Conservation (phyloP, 2,888 invertebrate species). For the Taphrorychus bicolor region DNA sequence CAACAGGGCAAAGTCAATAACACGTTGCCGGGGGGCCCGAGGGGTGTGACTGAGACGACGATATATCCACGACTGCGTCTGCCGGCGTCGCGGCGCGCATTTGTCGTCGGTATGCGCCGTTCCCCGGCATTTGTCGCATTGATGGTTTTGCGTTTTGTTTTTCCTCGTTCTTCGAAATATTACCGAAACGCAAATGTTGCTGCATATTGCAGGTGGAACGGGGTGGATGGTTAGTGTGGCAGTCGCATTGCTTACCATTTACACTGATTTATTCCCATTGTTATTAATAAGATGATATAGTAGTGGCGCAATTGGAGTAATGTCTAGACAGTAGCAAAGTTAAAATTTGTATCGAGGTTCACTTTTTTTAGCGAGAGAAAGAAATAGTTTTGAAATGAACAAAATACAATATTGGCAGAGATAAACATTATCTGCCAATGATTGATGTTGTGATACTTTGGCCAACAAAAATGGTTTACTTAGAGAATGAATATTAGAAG, state of each 20-base stretch:
- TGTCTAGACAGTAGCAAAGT: no score
- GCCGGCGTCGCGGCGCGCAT: conserved; percentile 20
- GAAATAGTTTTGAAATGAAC: no score
- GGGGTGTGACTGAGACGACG: conserved; percentile 17
- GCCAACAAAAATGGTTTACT: no score
- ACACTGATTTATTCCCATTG: not conserved
- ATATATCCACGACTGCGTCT: conserved; percentile 24
- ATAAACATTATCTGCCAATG: no score
- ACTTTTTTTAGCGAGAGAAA: no score
- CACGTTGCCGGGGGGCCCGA: not conserved
- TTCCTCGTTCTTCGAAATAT: conserved; percentile 2
- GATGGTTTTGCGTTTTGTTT: conserved; percentile 23
- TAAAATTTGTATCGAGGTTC: no score
- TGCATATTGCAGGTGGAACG: conserved; percentile 21
- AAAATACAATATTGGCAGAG: no score
- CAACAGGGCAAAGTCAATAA: conserved; percentile 21
- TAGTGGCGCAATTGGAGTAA: not conserved
- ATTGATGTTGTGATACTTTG: no score
- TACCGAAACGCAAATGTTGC: conserved; percentile 8
- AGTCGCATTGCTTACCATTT: not conserved
- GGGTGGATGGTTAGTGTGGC: no score
- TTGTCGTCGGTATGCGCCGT: conserved; percentile 24
- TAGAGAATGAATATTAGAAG: no score
- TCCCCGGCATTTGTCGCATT: conserved; percentile 31
- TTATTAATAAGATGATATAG: not conserved